Evolutionary conservation across 2,888 invertebrate species (phyloP).

Genomic region (Sturmia bella): DNA sequence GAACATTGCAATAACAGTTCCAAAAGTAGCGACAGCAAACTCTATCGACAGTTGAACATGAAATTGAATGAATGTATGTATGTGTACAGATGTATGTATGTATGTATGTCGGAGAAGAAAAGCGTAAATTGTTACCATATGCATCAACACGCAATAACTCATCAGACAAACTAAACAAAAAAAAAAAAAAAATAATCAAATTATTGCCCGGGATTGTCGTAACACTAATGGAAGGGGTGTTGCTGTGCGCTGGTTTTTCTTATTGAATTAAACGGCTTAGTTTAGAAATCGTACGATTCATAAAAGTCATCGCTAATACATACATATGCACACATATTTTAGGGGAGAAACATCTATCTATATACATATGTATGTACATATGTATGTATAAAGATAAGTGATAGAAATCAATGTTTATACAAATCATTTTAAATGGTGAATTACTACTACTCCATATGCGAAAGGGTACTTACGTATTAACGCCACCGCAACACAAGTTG

Average conservation of each 20-base stretch:
- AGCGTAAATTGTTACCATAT: conserved; percentile 81
- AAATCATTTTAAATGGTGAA: no score
- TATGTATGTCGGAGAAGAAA: conserved; percentile 50
- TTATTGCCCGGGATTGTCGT: conserved; percentile 79
- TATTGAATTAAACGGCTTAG: no score
- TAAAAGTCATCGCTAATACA: no score
- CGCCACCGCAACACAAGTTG: no score
- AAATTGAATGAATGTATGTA: conserved; percentile 14
- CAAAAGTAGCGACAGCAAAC: conserved; percentile 1
- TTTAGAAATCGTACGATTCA: no score
- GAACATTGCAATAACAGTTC: conserved; percentile 42
- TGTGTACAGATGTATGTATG: conserved; percentile 14
- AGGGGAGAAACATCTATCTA: no score
- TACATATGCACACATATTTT: no score
- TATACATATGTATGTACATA: no score
- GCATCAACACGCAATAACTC: conserved; percentile 83
- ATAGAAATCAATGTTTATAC: no score
- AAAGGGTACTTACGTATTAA: no score
- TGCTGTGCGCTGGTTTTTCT: conserved; percentile 59
- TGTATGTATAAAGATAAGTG: no score
- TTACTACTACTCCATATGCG: no score
- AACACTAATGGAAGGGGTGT: conserved; percentile 77
- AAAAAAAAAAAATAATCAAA: conserved; percentile 74
- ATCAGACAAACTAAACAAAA: conserved; percentile 77
- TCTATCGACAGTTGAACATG: conserved; percentile 1